Percentiles rank a stretch among this genome's conserved stretches.
phyloP scores from a whole-genome alignment of 2,797 vertebrate species.

The Brachymystax lenok region DNA sequence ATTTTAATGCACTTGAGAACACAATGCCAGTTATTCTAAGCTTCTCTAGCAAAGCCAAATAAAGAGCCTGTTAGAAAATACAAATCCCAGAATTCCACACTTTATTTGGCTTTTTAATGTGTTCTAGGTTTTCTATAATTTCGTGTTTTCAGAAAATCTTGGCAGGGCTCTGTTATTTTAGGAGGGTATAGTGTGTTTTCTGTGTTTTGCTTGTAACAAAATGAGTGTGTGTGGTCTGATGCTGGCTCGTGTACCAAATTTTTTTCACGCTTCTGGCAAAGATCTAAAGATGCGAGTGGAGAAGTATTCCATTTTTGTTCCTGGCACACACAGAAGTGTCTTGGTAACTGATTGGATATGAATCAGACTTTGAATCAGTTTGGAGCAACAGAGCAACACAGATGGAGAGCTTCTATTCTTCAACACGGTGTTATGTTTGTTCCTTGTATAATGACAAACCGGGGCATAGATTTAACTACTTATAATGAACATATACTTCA shows the following conservation, averaged over 20 bases:
- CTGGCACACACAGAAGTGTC: conserved; percentile 33
- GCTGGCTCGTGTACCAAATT: conserved; percentile 23
- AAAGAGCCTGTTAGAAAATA: conserved; percentile 21
- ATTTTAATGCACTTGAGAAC: neutral
- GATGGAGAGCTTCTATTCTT: conserved; percentile 52
- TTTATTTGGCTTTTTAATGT: conserved; percentile 19
- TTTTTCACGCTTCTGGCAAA: conserved; percentile 38
- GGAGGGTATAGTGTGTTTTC: too few species aligned
- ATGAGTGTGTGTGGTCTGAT: conserved; percentile 10
- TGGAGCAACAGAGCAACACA: conserved; percentile 56
- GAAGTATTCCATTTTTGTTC: conserved; percentile 41
- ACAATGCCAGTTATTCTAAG: conserved; percentile 3
- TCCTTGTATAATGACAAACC: too few species aligned
- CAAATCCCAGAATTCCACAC: conserved; percentile 26
- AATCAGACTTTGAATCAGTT: conserved; percentile 50
- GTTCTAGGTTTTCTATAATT: conserved; percentile 27
- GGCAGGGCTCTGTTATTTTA: neutral
- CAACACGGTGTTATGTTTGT: conserved; percentile 25
- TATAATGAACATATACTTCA: too few species aligned
- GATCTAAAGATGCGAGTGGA: conserved; percentile 49
- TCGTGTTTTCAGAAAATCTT: conserved; percentile 15
- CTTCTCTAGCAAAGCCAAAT: conserved; percentile 27
- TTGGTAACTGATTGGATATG: conserved; percentile 60
- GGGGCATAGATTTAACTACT: too few species aligned
- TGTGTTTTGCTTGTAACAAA: neutral